Percentiles rank a stretch among this genome's conserved stretches.
These are phyloP conservation scores for Taxidea taxus DNA, from an alignment of 2,113 vertebrate genomes.

Conservation along the genomic window DNA sequence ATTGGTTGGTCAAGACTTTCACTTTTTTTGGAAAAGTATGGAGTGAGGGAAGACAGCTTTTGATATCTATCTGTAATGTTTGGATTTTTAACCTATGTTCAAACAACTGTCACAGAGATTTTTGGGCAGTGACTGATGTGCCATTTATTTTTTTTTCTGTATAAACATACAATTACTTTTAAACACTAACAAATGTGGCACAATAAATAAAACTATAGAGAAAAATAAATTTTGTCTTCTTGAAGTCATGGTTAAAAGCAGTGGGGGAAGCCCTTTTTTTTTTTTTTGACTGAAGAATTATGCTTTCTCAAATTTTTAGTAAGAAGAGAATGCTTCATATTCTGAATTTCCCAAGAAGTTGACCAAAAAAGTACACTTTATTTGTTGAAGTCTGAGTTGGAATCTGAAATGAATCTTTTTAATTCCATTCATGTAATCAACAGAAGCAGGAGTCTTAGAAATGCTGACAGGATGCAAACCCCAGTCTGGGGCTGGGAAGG, in stretches of 20 bases:
- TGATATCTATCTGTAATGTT: neutral
- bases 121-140: neutral
- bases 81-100: neutral
- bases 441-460: conserved; percentile 43
- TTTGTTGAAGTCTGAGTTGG: conserved; percentile 25
- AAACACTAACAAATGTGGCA: neutral
- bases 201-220: neutral
- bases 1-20: neutral
- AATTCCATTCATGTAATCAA: conserved; percentile 67
- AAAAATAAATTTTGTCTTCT: neutral
- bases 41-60: neutral
- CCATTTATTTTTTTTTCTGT: neutral
- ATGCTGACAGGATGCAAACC: conserved; percentile 58
- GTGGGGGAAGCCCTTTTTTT: neutral
- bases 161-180: neutral
- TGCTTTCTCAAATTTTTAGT: neutral
- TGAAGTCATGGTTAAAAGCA: neutral
- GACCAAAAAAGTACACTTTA: neutral
- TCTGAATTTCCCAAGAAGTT: neutral
- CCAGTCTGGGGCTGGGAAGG: conserved; percentile 21
- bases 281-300: neutral
- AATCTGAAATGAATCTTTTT: conserved; percentile 63
- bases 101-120: neutral
- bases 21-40: neutral
- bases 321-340: neutral